Conservation (phyloP, 2,888 invertebrate genomes). For the Leucophenga maculata region DNA sequence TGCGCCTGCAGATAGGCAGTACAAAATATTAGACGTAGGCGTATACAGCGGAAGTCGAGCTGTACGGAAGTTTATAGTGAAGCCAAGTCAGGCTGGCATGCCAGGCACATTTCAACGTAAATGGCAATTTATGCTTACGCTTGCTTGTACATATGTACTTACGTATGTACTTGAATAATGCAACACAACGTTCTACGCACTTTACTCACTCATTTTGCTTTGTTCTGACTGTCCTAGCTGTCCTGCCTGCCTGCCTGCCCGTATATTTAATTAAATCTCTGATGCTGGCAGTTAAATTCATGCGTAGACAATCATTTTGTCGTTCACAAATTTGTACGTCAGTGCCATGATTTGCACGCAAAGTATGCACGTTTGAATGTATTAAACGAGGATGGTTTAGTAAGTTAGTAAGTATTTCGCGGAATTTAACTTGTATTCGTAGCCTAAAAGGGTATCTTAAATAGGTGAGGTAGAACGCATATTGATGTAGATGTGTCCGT, state of each 20-base stretch:
- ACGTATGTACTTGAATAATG: neutral
- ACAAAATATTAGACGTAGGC: slow-evolving; percentile 3
- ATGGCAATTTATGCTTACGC: slow-evolving; percentile 20
- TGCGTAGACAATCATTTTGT: slow-evolving; percentile 17
- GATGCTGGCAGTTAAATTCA: slow-evolving; percentile 22
- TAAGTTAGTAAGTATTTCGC: too few species aligned
- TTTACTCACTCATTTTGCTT: neutral
- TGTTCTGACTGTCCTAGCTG: neutral
- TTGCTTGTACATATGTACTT: neutral
- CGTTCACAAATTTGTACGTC: slow-evolving; percentile 20
- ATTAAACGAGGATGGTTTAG: too few species aligned
- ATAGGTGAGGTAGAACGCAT: too few species aligned
- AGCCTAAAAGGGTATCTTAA: too few species aligned
- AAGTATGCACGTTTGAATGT: neutral
- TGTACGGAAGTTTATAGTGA: neutral
- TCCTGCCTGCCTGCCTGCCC: too few species aligned
- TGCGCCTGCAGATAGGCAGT: slow-evolving; percentile 1
- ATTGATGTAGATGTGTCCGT: too few species aligned
- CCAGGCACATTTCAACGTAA: slow-evolving; percentile 1
- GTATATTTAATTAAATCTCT: slow-evolving; percentile 30
- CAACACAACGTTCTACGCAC: neutral
- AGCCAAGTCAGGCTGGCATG: neutral
- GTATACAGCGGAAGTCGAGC: slow-evolving; percentile 1
- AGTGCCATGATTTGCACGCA: slow-evolving; percentile 1
- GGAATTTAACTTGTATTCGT: too few species aligned